Percentiles rank a stretch among this genome's conserved stretches.
phyloP scores from a whole-genome alignment of 2,888 invertebrate species.

The Yponomeuta sedellus region DNA sequence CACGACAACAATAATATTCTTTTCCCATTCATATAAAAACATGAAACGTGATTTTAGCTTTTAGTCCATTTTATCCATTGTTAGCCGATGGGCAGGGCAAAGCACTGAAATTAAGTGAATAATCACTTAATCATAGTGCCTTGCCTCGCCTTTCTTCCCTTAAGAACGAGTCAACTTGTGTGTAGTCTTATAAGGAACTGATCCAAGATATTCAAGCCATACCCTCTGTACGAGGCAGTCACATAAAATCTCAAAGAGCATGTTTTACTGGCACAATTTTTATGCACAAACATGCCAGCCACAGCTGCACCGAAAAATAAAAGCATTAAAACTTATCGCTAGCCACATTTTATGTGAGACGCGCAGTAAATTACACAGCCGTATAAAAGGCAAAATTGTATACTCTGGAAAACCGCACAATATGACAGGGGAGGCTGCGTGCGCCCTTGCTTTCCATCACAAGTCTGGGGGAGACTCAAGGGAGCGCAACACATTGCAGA shows the following conservation, averaged over 20 bases:
- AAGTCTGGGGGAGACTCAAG: conserved; percentile 31
- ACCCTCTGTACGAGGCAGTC: neutral
- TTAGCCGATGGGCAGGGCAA: too few relatives aligned
- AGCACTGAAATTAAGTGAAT: too few relatives aligned
- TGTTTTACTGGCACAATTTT: conserved; percentile 14
- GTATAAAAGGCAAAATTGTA: conserved; percentile 6
- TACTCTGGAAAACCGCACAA: conserved; percentile 26
- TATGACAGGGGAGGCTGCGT: conserved; percentile 29
- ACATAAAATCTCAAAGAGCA: neutral
- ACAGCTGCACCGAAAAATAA: conserved; percentile 14
- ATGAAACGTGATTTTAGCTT: too few relatives aligned
- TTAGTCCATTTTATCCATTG: too few relatives aligned
- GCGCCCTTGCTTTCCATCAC: conserved; percentile 48
- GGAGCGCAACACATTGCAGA: conserved; percentile 30
- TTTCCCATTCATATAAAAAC: too few relatives aligned
- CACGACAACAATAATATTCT: too few relatives aligned
- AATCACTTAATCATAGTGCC: too few relatives aligned
- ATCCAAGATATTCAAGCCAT: neutral
- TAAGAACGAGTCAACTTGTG: neutral
- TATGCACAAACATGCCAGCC: conserved; percentile 5
- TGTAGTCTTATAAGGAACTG: neutral
- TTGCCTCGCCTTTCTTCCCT: neutral
- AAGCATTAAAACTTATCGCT: conserved; percentile 16
- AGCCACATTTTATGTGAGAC: conserved; percentile 14
- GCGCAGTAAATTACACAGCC: conserved; percentile 13